A percentile compares a stretch with the other conserved stretches of the same genome.
Evolutionary conservation across 2,797 vertebrate genomes (phyloP).

Genomic region (Pampus argenteus): DNA sequence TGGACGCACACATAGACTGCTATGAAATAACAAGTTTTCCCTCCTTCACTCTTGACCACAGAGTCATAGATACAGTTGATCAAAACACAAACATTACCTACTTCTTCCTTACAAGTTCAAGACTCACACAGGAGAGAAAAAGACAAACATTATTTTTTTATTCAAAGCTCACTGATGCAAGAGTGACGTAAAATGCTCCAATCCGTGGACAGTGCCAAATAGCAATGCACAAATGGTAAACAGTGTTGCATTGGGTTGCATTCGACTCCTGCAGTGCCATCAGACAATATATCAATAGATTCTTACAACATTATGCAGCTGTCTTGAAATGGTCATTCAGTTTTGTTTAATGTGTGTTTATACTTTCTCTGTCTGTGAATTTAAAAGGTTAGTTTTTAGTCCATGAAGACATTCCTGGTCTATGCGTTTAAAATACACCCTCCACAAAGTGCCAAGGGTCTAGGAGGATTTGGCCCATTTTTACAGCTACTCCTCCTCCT

Average conservation of each 20-base stretch:
- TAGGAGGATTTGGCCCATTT: constrained; percentile 71
- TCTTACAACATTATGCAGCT: background rate
- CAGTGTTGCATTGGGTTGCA: constrained; percentile 69
- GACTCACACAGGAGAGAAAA: constrained; percentile 41
- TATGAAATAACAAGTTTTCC: constrained; percentile 37
- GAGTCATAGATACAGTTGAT: constrained; percentile 23
- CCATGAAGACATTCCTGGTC: constrained; percentile 45
- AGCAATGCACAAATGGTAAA: constrained; percentile 67
- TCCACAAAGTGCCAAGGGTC: constrained; percentile 51
- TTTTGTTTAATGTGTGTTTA: background rate
- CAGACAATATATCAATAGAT: constrained; percentile 31
- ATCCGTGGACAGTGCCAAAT: constrained; percentile 56
- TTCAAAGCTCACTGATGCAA: constrained; percentile 79
- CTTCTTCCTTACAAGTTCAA: constrained; percentile 33
- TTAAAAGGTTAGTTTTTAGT: constrained; percentile 28
- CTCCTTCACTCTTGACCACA: constrained; percentile 36
- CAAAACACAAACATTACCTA: constrained; percentile 38
- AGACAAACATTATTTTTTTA: constrained; percentile 71
- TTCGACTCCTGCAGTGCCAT: constrained; percentile 42
- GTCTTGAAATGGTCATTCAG: no score
- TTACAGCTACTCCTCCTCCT: constrained; percentile 42
- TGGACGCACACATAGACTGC: constrained; percentile 20
- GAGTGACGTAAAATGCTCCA: constrained; percentile 73
- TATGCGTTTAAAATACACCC: constrained; percentile 53
- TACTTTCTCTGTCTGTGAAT: constrained; percentile 12